Percentiles rank a stretch among this genome's conserved stretches.
Conservation (phyloP, 2,888 invertebrate species). For the Ormyrus thymus region DNA sequence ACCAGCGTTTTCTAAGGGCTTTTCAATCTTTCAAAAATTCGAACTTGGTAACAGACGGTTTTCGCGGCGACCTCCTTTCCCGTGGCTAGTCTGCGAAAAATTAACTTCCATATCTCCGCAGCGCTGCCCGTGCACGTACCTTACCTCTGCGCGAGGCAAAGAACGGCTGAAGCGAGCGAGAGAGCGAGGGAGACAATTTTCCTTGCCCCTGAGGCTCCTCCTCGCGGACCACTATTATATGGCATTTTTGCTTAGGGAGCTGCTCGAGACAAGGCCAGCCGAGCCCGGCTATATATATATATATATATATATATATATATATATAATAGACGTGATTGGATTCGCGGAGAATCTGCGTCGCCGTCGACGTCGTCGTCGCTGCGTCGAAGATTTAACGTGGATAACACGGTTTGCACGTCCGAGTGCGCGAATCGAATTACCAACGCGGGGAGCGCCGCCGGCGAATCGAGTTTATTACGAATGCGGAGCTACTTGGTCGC, state of each 20-base stretch:
- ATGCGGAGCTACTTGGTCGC: constrained; percentile 26
- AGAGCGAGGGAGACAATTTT: constrained; percentile 7
- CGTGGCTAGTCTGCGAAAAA: constrained; percentile 21
- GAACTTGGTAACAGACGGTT: constrained; percentile 22
- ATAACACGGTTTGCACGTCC: constrained; percentile 39
- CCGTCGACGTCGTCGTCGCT: neutral
- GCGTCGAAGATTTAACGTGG: constrained; percentile 32
- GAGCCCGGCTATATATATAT: neutral
- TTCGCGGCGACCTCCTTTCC: constrained; percentile 20
- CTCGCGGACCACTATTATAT: constrained; percentile 1
- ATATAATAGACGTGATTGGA: constrained; percentile 20
- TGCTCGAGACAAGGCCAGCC: neutral
- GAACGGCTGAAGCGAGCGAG: too few relatives aligned
- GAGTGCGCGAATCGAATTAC: constrained; percentile 47
- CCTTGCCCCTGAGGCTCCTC: neutral
- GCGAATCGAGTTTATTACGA: constrained; percentile 54
- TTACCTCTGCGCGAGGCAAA: too few relatives aligned
- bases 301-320: neutral
- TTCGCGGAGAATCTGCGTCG: constrained; percentile 26
- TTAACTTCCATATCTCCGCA: constrained; percentile 40
- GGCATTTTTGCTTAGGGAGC: constrained; percentile 2
- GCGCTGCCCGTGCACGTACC: constrained; percentile 2
- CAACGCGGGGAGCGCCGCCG: constrained; percentile 37
- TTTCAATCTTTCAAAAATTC: constrained; percentile 42
- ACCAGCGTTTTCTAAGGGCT: neutral